Conservation (phyloP, 1,140 invertebrate species). For the Lepidurus arcticus region DNA sequence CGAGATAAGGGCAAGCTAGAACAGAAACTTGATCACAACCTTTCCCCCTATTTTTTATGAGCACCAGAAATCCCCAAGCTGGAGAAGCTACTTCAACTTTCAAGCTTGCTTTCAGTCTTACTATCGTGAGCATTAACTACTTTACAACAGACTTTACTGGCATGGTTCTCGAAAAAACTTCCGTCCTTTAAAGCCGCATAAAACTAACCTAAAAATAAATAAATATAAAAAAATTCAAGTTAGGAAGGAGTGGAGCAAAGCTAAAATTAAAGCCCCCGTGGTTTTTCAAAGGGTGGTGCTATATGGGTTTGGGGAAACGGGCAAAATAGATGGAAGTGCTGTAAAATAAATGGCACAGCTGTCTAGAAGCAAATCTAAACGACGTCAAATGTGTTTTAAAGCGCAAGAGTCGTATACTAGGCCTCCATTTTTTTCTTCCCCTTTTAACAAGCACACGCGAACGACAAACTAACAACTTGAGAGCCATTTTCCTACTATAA, state of each 20-base stretch:
- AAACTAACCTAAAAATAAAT: neutral
- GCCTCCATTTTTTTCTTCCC: neutral
- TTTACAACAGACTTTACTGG: neutral
- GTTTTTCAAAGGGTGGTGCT: neutral
- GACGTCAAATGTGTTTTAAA: conserved; percentile 4
- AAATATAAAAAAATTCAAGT: neutral
- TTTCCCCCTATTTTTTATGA: neutral
- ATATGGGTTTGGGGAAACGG: neutral
- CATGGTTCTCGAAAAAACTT: neutral
- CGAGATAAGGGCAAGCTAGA: conserved; percentile 18
- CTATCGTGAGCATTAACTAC: neutral
- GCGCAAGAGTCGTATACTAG: neutral
- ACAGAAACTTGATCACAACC: conserved; percentile 17
- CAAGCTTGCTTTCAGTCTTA: neutral
- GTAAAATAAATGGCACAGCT: conserved; percentile 11
- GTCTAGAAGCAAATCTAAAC: conserved; percentile 10
- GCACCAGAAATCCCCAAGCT: neutral
- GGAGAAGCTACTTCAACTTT: neutral
- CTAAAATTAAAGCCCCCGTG: conserved; percentile 1
- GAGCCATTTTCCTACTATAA: conserved; percentile 20
- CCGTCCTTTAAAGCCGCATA: neutral
- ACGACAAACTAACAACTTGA: neutral
- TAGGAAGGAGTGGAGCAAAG: neutral
- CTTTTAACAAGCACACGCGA: neutral
- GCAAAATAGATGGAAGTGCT: neutral